These are phyloP conservation scores for Serripes groenlandicus DNA, from an alignment of 2,888 invertebrate species.

Conservation along the genomic window DNA sequence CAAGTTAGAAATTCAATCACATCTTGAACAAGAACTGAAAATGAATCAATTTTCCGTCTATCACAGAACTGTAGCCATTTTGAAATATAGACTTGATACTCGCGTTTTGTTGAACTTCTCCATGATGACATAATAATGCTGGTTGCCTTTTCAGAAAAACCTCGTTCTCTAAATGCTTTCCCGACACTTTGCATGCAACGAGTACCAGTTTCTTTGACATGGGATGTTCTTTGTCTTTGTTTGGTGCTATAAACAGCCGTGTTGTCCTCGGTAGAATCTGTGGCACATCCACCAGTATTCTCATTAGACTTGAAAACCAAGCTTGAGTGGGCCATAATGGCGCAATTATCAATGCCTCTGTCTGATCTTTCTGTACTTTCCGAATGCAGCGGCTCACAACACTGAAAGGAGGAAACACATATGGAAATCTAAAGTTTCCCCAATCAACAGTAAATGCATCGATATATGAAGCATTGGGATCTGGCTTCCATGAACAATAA, in stretches of 20 bases:
- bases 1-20: conserved; percentile 54
- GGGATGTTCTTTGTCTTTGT: conserved; percentile 25
- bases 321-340: conserved; percentile 52
- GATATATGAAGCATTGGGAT: conserved; percentile 25
- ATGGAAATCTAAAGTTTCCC: conserved; percentile 11
- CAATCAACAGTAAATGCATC: conserved; percentile 37
- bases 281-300: conserved; percentile 36
- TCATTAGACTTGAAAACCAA: conserved; percentile 33
- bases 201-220: conserved; percentile 31
- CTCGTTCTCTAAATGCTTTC: conserved; percentile 27
- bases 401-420: conserved; percentile 66
- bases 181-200: conserved; percentile 48
- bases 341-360: conserved; percentile 20
- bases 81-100: conserved; percentile 52
- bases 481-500: conserved; percentile 44
- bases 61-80: conserved; percentile 61
- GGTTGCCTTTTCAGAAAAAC: conserved; percentile 36
- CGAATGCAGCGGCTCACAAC: conserved; percentile 37
- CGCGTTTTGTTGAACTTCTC: conserved; percentile 52
- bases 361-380: conserved; percentile 29
- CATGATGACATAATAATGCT: conserved; percentile 59
- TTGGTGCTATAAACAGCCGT: not conserved
- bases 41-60: conserved; percentile 50
- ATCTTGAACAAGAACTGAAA: conserved; percentile 46
- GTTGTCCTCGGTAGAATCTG: conserved; percentile 12